phyloP scores from a whole-genome alignment of 1,140 invertebrate genomes.

The Meloidogyne floridensis region DNA sequence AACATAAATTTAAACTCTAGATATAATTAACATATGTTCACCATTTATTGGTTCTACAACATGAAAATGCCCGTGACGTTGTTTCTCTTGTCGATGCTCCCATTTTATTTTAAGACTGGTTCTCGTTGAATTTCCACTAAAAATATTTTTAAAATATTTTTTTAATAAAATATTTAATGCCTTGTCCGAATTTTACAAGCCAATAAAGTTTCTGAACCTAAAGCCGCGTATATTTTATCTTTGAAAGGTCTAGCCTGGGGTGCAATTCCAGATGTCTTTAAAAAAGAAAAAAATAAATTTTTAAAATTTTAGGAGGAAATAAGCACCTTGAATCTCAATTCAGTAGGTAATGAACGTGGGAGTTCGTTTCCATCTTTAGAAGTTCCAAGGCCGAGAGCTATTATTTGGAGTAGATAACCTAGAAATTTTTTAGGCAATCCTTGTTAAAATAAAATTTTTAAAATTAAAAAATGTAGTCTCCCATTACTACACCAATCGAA shows the following conservation, averaged over 20 bases:
- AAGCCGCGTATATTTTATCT: constrained; percentile 8
- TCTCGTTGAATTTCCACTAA: constrained; percentile 19
- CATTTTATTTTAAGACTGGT: constrained; percentile 8
- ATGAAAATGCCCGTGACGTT: constrained; percentile 4
- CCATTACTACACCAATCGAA: no score
- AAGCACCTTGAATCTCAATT: constrained; percentile 21
- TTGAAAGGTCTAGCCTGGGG: constrained; percentile 22
- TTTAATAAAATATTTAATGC: neutral
- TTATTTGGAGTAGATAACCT: constrained; percentile 24
- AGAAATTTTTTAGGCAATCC: neutral
- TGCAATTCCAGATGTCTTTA: constrained; percentile 26
- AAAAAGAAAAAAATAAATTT: neutral
- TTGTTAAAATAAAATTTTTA: no score
- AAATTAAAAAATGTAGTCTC: no score
- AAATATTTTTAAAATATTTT: neutral
- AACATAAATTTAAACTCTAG: neutral
- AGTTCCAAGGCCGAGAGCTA: neutral
- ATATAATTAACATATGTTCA: neutral
- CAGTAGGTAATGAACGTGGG: constrained; percentile 13
- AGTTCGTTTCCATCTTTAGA: neutral
- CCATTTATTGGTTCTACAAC: neutral
- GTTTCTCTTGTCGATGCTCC: constrained; percentile 15
- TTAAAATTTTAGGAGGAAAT: neutral
- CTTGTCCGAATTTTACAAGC: constrained; percentile 27
- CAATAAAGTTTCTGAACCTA: constrained; percentile 10